Evolutionary conservation across 2,888 invertebrate species (phyloP).

Genomic region (Apeira syringaria): DNA sequence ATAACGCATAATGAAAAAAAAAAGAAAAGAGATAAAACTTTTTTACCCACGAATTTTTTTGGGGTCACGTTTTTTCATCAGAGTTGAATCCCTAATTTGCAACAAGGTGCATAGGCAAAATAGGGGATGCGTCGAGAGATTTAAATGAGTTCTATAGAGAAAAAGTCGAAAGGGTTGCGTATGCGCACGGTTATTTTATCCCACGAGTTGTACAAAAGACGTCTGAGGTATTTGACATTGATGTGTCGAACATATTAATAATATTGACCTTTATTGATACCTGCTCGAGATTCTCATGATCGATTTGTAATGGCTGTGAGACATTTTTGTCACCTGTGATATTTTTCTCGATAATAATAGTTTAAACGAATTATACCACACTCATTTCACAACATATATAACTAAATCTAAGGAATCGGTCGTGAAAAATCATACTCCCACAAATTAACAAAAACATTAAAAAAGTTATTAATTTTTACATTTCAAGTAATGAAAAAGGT

Average conservation of each 20-base stretch:
- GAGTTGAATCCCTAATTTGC: slow-evolving; percentile 80
- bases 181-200: slow-evolving; percentile 59
- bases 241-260: slow-evolving; percentile 58
- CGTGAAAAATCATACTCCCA: no score
- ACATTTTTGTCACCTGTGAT: neutral
- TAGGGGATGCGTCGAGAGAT: slow-evolving; percentile 68
- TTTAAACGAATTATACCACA: no score
- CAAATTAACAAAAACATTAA: no score
- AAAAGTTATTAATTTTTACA: no score
- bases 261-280: slow-evolving; percentile 43
- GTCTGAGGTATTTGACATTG: slow-evolving; percentile 65
- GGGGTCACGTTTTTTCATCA: slow-evolving; percentile 74
- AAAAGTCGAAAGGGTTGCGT: slow-evolving; percentile 62
- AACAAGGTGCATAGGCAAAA: slow-evolving; percentile 80
- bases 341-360: neutral
- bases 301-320: slow-evolving; percentile 31
- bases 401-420: no score
- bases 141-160: slow-evolving; percentile 76
- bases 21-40: slow-evolving; percentile 77
- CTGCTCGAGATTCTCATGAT: slow-evolving; percentile 38
- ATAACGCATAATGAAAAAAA: slow-evolving; percentile 74
- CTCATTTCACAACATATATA: no score
- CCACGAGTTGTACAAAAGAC: slow-evolving; percentile 65
- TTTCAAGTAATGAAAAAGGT: no score
- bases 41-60: slow-evolving; percentile 78